Base-by-base conservation (phyloP, 2,888 invertebrate genomes). In the Tryphoninae sp. region DNA sequence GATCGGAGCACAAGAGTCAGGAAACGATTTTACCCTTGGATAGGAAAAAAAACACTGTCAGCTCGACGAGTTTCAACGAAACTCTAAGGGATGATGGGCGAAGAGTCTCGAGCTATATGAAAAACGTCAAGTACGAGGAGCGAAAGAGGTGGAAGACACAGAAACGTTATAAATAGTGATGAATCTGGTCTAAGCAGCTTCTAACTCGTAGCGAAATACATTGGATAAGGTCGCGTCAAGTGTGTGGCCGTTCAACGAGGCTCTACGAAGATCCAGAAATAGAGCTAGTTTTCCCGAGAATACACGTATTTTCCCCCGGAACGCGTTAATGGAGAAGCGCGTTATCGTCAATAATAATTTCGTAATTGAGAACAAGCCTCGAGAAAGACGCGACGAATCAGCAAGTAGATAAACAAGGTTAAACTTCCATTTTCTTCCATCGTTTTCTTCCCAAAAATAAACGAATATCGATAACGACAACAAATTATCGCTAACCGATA, bases 91-190 rank as follows among this genome's bases (percentile, higher is more conserved):
- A 33, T 33, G 33, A 33, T 33, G 6, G 6, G 33, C 33, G 6
- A 7, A 33, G 33, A 33, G 0, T 33, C 33, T 33, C 33, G 33
- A 4, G 6, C 33, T 6, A 33, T 33, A 33, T 33, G 33, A 33
- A 33, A 33, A 33, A 33, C 33, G 33, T 33, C 6, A 33, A 33
- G 6, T 33, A 33, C 4, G 33, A 33, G 33, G 23, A 65, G 49
- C 11, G 49, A 49, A 55, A 40, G 58, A 49, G 62, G 26, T 19
- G 62, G 51, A 62, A 62, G 62, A 68, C 9, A 45, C 67, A 62
- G 26, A 26, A 61, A 73, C 58, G 78, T 80, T 85, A 85, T 83
- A 85, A 84, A 85, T 85, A 85, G 84, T 81, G 77, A 83, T 84
- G 84, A 84, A 84, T 83, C 81, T 82, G 59, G 81, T 81, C 72